These are phyloP conservation scores for Galerucella pusilla DNA, from an alignment of 2,888 invertebrate species.

Conservation along the genomic window DNA sequence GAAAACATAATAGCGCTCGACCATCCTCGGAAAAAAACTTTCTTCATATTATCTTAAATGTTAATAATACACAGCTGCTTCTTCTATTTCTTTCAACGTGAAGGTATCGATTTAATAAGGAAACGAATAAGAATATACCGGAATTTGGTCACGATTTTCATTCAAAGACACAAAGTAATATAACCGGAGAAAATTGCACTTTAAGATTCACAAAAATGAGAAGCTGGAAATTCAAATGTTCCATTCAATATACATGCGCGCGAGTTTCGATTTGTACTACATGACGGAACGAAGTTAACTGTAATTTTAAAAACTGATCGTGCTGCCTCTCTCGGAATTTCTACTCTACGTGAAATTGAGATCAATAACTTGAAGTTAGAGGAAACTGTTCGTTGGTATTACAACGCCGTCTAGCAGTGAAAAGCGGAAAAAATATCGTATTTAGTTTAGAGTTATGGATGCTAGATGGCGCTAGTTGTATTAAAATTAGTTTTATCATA, in stretches of 20 bases:
- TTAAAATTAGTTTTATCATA: neutral
- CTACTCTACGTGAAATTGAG: neutral
- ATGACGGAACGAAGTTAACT: slow-evolving; percentile 10
- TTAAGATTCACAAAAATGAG: slow-evolving; percentile 20
- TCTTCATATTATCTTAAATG: neutral
- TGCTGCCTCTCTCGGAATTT: slow-evolving; percentile 22
- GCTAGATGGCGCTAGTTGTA: neutral
- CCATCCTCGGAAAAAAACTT: neutral
- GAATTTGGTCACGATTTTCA: slow-evolving; percentile 25
- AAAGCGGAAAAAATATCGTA: neutral
- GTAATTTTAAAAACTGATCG: slow-evolving; percentile 16
- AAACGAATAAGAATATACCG: neutral
- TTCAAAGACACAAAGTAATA: slow-evolving; percentile 11
- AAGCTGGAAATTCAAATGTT: slow-evolving; percentile 37
- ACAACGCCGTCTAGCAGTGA: neutral
- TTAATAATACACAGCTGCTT: neutral
- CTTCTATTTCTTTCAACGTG: neutral
- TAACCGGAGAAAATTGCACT: slow-evolving; percentile 11
- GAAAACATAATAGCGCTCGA: too few species aligned
- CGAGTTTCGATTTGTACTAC: slow-evolving; percentile 17
- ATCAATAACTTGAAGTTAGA: slow-evolving; percentile 21
- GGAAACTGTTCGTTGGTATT: neutral
- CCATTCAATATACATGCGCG: slow-evolving; percentile 34
- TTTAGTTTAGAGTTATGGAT: neutral
- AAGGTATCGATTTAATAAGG: neutral